Base-by-base conservation (phyloP, 1,140 invertebrate species). In the Parapsyche elsis region DNA sequence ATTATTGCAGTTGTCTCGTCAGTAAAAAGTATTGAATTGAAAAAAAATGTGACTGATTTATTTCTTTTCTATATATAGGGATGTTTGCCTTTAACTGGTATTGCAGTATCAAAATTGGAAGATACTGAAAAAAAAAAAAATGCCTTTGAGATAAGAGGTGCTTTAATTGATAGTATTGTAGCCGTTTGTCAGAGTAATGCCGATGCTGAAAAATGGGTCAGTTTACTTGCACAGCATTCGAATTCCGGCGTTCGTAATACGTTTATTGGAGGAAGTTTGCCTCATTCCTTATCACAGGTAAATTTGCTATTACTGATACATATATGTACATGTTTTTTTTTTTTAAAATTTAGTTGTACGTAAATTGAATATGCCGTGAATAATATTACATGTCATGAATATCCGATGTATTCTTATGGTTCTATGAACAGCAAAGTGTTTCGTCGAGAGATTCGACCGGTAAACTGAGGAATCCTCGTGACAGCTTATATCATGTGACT, bases 61-160 rank as follows among this genome's bases (percentile, higher is more conserved):
- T 19, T 53, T 61, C 14, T 24, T 26, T 26, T 89, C n/a, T n/a
- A n/a, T n/a, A n/a, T 90, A 74, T 84, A 97, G 96, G 96, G 96
- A 21, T 97, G 96, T 89, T 89, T 98, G 70, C 96, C 95, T 23
- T 87, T 98, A 23, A 95, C 95, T 84, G 96, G 95, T 78, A 94
- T 98, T 81, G 91, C 90, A 74, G 93, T 97, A 0, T 92, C 90
- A 81, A 91, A 92, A 84, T 86, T 95, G 81, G 95, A 97, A 82
- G 93, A 96, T 84, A 92, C 91, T 5, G 95, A 97, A 71, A 91
- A 92, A 44, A 91, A 92, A 84, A 95, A 95, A 88, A 94, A 97
- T 90, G 94, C 95, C 83, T 97, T 98, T 90, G 96, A 98, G 91
- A 97, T 98, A 84, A 94, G 90, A 93, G 96, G 96, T 73, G 93